Evolutionary conservation across 2,888 invertebrate species (phyloP).

Genomic region (Drosophila acutilabella): DNA sequence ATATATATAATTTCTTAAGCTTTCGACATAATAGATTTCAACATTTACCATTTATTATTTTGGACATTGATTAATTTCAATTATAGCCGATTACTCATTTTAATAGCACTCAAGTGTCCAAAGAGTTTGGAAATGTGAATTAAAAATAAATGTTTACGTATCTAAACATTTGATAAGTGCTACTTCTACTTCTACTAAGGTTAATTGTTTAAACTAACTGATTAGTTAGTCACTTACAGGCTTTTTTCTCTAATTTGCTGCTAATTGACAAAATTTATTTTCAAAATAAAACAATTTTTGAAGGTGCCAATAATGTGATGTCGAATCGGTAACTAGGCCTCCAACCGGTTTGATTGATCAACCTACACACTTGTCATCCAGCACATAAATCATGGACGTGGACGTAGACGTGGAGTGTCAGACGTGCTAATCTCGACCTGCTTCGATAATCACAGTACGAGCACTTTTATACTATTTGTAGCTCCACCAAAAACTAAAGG

Average conservation of each 20-base stretch:
- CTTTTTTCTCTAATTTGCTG: constrained; percentile 34
- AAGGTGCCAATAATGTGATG: constrained; percentile 22
- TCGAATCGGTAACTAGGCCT: constrained; percentile 32
- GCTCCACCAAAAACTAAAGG: not conserved
- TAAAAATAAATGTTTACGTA: constrained; percentile 11
- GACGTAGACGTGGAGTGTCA: constrained; percentile 56
- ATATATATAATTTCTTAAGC: not conserved
- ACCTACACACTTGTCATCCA: constrained; percentile 25
- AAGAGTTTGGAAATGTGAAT: constrained; percentile 20
- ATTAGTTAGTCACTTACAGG: constrained; percentile 29
- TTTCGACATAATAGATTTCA: constrained; percentile 13
- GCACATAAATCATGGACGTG: constrained; percentile 60
- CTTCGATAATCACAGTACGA: constrained; percentile 65
- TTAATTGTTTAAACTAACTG: constrained; percentile 32
- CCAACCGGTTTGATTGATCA: constrained; percentile 57
- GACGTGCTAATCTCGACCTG: constrained; percentile 61
- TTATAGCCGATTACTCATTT: constrained; percentile 49
- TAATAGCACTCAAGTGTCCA: constrained; percentile 59
- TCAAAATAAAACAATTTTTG: not conserved
- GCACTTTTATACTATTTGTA: constrained; percentile 21
- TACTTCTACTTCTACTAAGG: constrained; percentile 5
- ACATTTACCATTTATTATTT: constrained; percentile 13
- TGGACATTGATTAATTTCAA: constrained; percentile 49
- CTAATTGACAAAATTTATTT: constrained; percentile 41
- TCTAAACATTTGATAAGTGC: constrained; percentile 24